Base-by-base conservation (phyloP, 1,140 invertebrate genomes). In the Drosophila kikkawai region DNA sequence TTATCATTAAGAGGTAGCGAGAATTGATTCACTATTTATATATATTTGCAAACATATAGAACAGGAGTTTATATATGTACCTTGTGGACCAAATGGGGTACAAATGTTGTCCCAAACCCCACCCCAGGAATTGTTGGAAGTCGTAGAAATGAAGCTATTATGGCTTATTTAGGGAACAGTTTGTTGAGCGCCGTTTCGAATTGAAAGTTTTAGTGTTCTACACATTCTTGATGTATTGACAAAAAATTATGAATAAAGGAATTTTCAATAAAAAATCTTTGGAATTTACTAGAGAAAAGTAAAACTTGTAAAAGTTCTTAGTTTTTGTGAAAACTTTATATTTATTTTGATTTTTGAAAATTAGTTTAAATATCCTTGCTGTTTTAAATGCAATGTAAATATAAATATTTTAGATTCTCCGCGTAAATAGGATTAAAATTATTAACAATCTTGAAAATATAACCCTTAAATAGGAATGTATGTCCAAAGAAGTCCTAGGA, bases 171-270 rank as follows among this genome's bases (percentile, higher is more conserved):
- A 53, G 39, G 55, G 44, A 57, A 41, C 37, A 41, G 47, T 80
- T 64, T 78, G 51, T 84, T 70, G 78, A 79, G 68, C 57, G 61
- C 42, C 73, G 59, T 22, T 56, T 59, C 36, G 45, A 68, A 34
- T 66, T 51, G 59, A 56, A 71, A 45, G 65, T 51, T 51, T 50
- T 60, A 34, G 48, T 75, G 45, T 60, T 56, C 44, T 50, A 79
- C 61, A 71, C 56, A 73, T 56, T 48, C 37, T 61, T 47, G 76
- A 66, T 80, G 83, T 87, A 83, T 73, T 77, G 36, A 66, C 22
- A 22, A 17, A 55, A 67, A 66, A 77, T 55, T 47, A 70, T 83
- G 55, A 87, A 87, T 87, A 87, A 87, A 73, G 64, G 53, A 70
- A 58, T 81, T 83, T 83, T 83, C 68, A 22, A 71, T 47, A 82